These are phyloP conservation scores for Mamestra brassicae DNA, from an alignment of 2,888 invertebrate genomes.

Conservation along the genomic window DNA sequence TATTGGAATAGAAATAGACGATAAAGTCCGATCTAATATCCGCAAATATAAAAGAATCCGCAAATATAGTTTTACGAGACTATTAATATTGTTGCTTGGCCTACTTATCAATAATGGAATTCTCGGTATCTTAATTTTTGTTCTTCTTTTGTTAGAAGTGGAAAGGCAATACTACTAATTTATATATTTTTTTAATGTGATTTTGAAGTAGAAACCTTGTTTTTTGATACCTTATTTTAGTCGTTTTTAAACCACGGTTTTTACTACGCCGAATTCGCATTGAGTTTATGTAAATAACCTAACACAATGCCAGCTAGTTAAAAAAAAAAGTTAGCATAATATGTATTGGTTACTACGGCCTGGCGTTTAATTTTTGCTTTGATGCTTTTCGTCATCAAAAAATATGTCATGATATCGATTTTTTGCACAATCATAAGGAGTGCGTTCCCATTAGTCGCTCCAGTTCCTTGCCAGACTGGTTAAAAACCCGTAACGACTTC, in stretches of 20 bases:
- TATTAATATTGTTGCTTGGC: conserved; percentile 13
- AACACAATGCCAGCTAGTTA: neutral
- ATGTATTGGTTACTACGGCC: too few relatives aligned
- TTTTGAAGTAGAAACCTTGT: neutral
- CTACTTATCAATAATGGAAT: conserved; percentile 13
- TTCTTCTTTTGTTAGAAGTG: neutral
- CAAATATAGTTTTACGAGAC: conserved; percentile 14
- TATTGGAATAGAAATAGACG: conserved; percentile 48
- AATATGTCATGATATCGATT: conserved; percentile 2
- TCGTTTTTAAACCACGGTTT: too few relatives aligned
- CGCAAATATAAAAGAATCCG: conserved; percentile 5
- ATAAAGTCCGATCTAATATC: conserved; percentile 17
- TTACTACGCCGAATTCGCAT: too few relatives aligned
- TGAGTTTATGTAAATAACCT: neutral
- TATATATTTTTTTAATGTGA: neutral
- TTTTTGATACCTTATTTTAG: neutral
- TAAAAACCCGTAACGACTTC: conserved; percentile 22
- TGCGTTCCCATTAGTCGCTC: conserved; percentile 11
- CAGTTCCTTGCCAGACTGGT: conserved; percentile 1
- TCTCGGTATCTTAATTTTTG: neutral
- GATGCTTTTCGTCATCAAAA: neutral
- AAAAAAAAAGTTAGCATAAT: neutral
- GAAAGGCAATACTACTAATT: neutral
- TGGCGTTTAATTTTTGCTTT: neutral
- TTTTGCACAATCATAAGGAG: conserved; percentile 18